Evolutionary conservation across 2,888 invertebrate genomes (phyloP).

Genomic region (Ichneumoninae sp.): DNA sequence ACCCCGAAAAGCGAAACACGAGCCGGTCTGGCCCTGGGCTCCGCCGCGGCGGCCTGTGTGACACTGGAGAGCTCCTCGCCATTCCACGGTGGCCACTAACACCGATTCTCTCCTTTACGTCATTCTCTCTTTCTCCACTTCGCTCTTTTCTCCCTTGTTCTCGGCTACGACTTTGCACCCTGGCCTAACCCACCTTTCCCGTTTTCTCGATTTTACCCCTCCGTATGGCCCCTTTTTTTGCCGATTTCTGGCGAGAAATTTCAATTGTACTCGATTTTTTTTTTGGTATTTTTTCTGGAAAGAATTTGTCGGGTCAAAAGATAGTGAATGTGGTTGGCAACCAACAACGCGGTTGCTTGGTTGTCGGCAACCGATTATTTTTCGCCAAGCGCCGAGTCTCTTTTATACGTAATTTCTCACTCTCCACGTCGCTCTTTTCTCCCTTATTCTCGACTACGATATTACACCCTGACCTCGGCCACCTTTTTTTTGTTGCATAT

Average conservation of each 20-base stretch:
- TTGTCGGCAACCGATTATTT: neutral
- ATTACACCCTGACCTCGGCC: slow-evolving; percentile 2
- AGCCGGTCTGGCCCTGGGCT: slow-evolving; percentile 71
- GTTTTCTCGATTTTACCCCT: neutral
- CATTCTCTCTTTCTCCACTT: slow-evolving; percentile 42
- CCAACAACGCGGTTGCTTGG: too few relatives aligned
- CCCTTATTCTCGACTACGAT: neutral
- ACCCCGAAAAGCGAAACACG: slow-evolving; percentile 80
- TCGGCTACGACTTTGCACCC: slow-evolving; percentile 16
- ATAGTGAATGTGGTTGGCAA: too few relatives aligned
- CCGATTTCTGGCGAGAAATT: too few relatives aligned
- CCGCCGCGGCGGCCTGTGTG: slow-evolving; percentile 76
- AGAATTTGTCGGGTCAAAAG: too few relatives aligned
- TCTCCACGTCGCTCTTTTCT: slow-evolving; percentile 18
- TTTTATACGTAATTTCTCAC: slow-evolving; percentile 32
- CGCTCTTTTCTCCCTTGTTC: neutral
- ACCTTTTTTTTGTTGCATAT: too few relatives aligned
- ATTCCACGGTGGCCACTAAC: slow-evolving; percentile 73
- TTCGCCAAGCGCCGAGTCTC: slow-evolving; percentile 12
- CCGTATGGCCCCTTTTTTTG: neutral
- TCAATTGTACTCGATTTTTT: too few relatives aligned
- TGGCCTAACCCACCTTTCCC: neutral
- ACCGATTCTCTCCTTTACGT: slow-evolving; percentile 45
- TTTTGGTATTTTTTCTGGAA: too few relatives aligned
- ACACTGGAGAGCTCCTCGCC: slow-evolving; percentile 78